phyloP scores from a whole-genome alignment of 2,113 vertebrate genomes.

The Saccopteryx bilineata region DNA sequence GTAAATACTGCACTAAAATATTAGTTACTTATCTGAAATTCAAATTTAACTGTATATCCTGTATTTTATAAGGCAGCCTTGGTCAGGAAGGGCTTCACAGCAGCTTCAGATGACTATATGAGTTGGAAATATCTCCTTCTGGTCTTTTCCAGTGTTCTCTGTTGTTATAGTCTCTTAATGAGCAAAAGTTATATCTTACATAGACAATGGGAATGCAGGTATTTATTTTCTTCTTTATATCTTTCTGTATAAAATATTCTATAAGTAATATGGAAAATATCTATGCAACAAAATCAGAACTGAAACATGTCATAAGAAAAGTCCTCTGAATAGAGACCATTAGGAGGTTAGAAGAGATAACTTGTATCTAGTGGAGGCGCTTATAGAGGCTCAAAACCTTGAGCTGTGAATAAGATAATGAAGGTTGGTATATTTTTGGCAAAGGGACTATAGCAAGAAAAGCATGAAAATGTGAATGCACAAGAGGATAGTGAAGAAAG shows the following conservation, averaged over 20 bases:
- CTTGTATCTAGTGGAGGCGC: background rate
- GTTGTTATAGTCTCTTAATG: background rate
- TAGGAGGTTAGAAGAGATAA: background rate
- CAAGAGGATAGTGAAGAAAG: background rate
- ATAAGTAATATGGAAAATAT: slow-evolving; percentile 51
- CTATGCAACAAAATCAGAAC: background rate
- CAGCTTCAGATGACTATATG: background rate
- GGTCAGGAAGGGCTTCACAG: background rate
- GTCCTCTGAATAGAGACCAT: background rate
- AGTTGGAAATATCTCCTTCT: background rate
- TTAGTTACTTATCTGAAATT: slow-evolving; percentile 9
- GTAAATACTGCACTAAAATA: background rate
- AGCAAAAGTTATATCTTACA: slow-evolving; percentile 37
- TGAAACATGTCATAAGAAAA: background rate
- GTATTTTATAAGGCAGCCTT: background rate
- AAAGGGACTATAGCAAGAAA: background rate
- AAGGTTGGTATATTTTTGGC: background rate
- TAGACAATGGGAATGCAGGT: background rate
- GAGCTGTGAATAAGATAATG: background rate
- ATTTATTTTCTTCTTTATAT: slow-evolving; percentile 52
- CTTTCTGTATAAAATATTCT: slow-evolving; percentile 29
- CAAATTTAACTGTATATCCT: background rate
- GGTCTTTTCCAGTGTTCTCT: background rate
- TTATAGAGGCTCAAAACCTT: background rate
- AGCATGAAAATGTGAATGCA: background rate